Base-by-base conservation (phyloP, 2,888 invertebrate species). In the Cerceris rybyensis region DNA sequence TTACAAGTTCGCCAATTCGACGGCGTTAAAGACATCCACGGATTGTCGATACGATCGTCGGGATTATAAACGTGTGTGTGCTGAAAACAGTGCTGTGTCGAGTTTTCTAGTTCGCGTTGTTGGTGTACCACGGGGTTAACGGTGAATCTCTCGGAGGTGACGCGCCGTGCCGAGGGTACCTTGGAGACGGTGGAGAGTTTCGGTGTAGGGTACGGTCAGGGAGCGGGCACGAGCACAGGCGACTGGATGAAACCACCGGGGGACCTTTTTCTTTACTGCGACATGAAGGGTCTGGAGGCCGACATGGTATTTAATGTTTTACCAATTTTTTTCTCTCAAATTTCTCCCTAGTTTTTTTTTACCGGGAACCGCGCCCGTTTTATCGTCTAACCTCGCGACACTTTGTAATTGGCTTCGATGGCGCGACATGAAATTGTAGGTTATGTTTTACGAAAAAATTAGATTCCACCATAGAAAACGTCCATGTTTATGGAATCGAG, bases 251-350 rank as follows among this genome's bases (percentile, higher is more conserved):
- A 95, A 94, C 95, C 95, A 93, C 94, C 95, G 94, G 94, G 94
- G 94, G 94, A 94, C 92, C 94, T 94, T 93, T 95, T 95, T 94
- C 94, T 95, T 93, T 94, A 94, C 93, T 93, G 94, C 93, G 95
- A 95, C 94, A 96, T 96, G 95, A 95, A 95, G 95, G 95, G 95
- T 94, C 95, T 96, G 95, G 96, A 96, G 94, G 96, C 96, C 93
- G 96, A 96, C 93, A 96, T 96, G 96, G 96, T 96, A 93, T 70
- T 70, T 55, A 67, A 58, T 46, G 49, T 46, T 11, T 8, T 46
- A 50, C 55, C 67, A 50, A 41, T 57, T 14, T 57, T 1, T 8
- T n/a, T 49, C n/a, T 13, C n/a, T 5, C 8, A 16, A 6, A 7
- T 43, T 28, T 7, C 14, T 4, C 42, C 16, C 55, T 55, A 17